Percentiles rank a stretch among this genome's conserved stretches.
Conservation (phyloP, 23 tunicate genomes). For the Trididemnum nubilum region DNA sequence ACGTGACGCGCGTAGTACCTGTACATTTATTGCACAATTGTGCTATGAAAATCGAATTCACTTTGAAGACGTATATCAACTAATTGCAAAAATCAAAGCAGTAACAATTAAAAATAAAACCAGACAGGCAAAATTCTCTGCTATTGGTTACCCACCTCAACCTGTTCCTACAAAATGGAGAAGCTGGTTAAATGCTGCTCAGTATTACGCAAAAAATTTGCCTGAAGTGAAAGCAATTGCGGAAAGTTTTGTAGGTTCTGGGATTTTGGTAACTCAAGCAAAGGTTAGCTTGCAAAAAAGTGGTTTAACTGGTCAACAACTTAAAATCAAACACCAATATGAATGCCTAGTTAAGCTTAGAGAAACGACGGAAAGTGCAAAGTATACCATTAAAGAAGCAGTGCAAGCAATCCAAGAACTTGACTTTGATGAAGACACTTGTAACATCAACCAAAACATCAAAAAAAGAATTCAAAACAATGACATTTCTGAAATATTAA, state of each 20-base stretch:
- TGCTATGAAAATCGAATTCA: constrained; percentile 29
- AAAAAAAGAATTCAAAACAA: constrained; percentile 12
- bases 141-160: too few species aligned
- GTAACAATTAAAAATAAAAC: constrained; percentile 27
- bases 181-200: constrained; percentile 39
- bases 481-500: constrained; percentile 3
- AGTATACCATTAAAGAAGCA: constrained; percentile 28
- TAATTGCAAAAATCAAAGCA: constrained; percentile 23
- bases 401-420: background rate
- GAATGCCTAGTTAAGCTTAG: constrained; percentile 17
- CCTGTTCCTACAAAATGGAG: constrained; percentile 44
- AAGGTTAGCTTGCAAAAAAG: constrained; percentile 6
- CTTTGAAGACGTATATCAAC: constrained; percentile 19
- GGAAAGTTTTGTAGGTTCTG: constrained; percentile 3
- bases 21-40: constrained; percentile 35
- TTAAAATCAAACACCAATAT: background rate
- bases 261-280: constrained; percentile 13
- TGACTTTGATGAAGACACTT: constrained; percentile 11
- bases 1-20: too few species aligned
- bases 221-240: background rate
- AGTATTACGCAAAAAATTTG: constrained; percentile 20
- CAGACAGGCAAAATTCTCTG: constrained; percentile 5
- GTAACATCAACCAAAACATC: background rate
- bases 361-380: constrained; percentile 35
- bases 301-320: constrained; percentile 9